Evolutionary conservation across 2,797 vertebrate genomes (phyloP).

Genomic region (Avahi laniger): DNA sequence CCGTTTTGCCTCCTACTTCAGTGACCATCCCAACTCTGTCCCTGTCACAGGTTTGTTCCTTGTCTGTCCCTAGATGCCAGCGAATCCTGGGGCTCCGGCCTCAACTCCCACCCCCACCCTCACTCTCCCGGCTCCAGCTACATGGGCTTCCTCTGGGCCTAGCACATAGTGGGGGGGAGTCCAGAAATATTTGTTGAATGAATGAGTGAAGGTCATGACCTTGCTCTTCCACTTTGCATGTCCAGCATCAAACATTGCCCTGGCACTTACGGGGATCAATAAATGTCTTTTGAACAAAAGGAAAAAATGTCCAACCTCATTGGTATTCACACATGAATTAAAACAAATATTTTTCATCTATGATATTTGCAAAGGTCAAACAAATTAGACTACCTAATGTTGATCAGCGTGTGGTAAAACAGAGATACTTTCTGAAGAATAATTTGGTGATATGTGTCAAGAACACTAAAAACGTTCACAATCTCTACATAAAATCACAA

Average conservation of each 20-base stretch:
- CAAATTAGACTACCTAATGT: neutral
- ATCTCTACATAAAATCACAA: neutral
- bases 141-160: neutral
- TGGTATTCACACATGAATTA: neutral
- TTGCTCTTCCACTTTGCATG: rapidly evolving
- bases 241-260: neutral
- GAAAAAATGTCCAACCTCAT: neutral
- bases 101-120: neutral
- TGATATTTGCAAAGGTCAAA: conserved; percentile 34
- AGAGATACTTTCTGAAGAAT: neutral
- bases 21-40: no score
- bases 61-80: neutral
- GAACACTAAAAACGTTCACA: neutral
- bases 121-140: rapidly evolving
- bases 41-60: neutral
- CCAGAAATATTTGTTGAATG: neutral
- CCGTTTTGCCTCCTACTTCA: neutral
- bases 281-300: neutral
- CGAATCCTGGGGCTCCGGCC: neutral
- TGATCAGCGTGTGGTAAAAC: neutral
- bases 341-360: neutral
- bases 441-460: neutral
- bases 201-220: neutral
- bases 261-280: rapidly evolving
- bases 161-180: rapidly evolving